Percentiles rank a stretch among this genome's conserved stretches.
Evolutionary conservation across 2,888 invertebrate genomes (phyloP).

Genomic region (Agrypnus murinus): DNA sequence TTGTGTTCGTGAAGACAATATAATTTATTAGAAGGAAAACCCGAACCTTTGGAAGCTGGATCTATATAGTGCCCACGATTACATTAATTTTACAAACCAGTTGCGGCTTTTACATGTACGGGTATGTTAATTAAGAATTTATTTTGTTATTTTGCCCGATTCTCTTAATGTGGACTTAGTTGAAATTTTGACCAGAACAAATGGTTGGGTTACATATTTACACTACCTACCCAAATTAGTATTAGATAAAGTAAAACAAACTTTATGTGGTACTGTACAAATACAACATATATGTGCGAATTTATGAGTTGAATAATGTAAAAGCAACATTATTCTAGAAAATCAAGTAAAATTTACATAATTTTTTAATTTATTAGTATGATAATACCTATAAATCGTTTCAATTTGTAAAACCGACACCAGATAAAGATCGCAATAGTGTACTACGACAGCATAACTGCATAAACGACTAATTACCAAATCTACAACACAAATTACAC

Average conservation of each 20-base stretch:
- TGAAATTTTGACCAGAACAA: neutral
- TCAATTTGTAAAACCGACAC: no score
- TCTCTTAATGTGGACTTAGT: neutral
- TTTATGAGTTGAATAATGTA: no score
- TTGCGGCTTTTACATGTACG: neutral
- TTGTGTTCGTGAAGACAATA: neutral
- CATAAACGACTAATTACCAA: no score
- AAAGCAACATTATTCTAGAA: no score
- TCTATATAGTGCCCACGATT: neutral
- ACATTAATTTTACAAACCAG: neutral
- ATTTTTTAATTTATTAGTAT: no score
- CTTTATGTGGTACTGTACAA: slow-evolving; percentile 1
- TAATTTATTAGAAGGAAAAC: slow-evolving; percentile 8
- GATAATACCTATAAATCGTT: no score
- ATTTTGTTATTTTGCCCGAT: neutral
- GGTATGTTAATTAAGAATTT: slow-evolving; percentile 2
- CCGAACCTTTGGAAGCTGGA: neutral
- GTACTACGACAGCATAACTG: no score
- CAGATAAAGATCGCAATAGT: no score
- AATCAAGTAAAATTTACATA: no score
- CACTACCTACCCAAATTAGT: slow-evolving; percentile 1
- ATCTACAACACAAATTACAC: no score
- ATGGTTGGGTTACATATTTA: neutral
- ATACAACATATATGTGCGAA: slow-evolving; percentile 1
- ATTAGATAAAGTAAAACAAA: slow-evolving; percentile 20